Evolutionary conservation across 2,113 vertebrate genomes (phyloP).

Genomic region (Varanus salvator): DNA sequence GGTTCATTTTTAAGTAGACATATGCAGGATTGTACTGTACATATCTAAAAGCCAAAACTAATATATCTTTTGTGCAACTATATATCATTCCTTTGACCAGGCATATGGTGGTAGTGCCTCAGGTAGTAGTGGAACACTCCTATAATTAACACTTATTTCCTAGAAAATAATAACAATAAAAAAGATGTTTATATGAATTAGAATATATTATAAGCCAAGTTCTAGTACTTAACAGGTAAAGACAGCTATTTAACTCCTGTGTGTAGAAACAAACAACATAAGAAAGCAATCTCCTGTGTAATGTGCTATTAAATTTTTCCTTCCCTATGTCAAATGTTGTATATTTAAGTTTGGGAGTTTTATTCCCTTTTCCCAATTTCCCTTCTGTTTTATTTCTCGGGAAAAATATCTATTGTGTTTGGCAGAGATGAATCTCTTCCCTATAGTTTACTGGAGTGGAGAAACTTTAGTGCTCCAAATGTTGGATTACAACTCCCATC

Average conservation of each 20-base stretch:
- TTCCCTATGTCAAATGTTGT: too few relatives aligned
- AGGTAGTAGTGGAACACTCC: background rate
- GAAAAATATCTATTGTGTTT: too few relatives aligned
- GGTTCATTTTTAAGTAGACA: background rate
- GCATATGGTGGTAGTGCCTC: conserved; percentile 44
- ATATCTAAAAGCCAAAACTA: conserved; percentile 93
- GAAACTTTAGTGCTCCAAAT: too few relatives aligned
- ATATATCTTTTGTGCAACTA: conserved; percentile 61
- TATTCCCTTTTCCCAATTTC: too few relatives aligned
- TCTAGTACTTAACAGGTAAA: conserved; percentile 6
- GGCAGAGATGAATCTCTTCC: too few relatives aligned
- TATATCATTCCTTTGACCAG: conserved; percentile 50
- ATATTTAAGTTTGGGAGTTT: background rate
- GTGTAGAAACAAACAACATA: background rate
- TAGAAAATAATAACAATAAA: background rate
- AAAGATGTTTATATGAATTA: background rate
- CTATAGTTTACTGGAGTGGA: too few relatives aligned
- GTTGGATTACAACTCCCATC: too few relatives aligned
- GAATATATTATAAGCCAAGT: background rate
- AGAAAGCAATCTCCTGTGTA: background rate
- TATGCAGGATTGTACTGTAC: background rate
- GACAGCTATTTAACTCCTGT: background rate
- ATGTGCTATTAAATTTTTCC: background rate
- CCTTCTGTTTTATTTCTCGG: too few relatives aligned
- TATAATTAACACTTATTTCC: fast-evolving